phyloP scores from a whole-genome alignment of 2,888 invertebrate genomes.

The Amblyjoppa fuscipennis region DNA sequence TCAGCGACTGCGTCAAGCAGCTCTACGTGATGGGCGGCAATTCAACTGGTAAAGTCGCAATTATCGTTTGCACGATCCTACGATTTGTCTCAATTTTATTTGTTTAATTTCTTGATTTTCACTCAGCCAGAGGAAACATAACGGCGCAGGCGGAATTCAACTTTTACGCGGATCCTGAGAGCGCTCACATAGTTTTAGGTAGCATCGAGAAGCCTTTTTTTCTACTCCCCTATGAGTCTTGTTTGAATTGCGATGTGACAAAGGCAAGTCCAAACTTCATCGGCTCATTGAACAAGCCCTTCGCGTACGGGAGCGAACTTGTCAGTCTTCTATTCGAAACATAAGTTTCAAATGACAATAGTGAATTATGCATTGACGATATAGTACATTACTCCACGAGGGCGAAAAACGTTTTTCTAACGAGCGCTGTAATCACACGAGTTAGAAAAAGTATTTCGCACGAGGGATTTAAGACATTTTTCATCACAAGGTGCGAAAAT shows the following conservation, averaged over 20 bases:
- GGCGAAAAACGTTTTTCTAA: too few species aligned
- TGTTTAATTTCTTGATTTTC: neutral
- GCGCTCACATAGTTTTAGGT: conserved; percentile 90
- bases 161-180: conserved; percentile 92
- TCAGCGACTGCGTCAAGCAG: conserved; percentile 88
- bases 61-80: neutral
- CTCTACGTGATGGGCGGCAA: conserved; percentile 94
- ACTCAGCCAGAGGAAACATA: conserved; percentile 86
- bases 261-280: conserved; percentile 79
- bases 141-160: conserved; percentile 91
- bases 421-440: too few species aligned
- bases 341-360: too few species aligned
- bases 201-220: conserved; percentile 87
- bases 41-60: conserved; percentile 87
- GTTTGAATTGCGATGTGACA: conserved; percentile 83
- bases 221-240: conserved; percentile 91
- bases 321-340: too few species aligned
- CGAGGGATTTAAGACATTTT: too few species aligned
- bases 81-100: neutral
- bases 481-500: too few species aligned
- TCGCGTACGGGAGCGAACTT: too few species aligned
- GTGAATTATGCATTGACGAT: too few species aligned
- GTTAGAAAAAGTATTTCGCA: too few species aligned
- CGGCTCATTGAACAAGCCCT: neutral
- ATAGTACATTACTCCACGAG: too few species aligned